Percentiles rank a stretch among this genome's conserved stretches.
phyloP scores from a whole-genome alignment of 2,797 vertebrate species.

The Brachyrhaphis roseni region DNA sequence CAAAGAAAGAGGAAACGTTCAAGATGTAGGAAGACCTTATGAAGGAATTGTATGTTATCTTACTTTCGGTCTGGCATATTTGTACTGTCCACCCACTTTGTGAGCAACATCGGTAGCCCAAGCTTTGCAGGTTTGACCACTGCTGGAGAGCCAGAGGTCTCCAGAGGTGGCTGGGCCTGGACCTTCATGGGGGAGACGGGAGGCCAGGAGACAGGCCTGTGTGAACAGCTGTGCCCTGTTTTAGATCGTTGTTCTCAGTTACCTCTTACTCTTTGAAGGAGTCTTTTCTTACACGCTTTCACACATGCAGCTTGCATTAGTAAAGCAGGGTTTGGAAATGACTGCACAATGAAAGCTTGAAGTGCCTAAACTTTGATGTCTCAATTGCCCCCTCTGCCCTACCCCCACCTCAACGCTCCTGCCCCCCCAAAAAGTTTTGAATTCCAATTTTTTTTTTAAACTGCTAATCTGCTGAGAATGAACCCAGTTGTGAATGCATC shows the following conservation, averaged over 20 bases:
- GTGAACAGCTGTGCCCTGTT: constrained; percentile 83
- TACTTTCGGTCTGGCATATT: constrained; percentile 29
- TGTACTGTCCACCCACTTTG: constrained; percentile 40
- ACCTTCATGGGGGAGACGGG: constrained; percentile 63
- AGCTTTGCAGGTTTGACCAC: constrained; percentile 67
- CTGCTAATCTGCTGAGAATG: constrained; percentile 21
- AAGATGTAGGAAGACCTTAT: not conserved
- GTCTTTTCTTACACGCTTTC: constrained; percentile 79
- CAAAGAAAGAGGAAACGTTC: not conserved
- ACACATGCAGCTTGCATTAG: constrained; percentile 77
- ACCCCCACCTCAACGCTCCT: not conserved
- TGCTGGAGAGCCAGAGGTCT: constrained; percentile 70
- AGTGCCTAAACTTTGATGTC: constrained; percentile 65
- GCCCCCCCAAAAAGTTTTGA: constrained; percentile 24
- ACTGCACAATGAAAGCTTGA: constrained; percentile 57
- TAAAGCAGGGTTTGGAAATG: constrained; percentile 48
- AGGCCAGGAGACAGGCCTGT: constrained; percentile 71
- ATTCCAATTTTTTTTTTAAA: constrained; percentile 16
- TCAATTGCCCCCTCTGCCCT: constrained; percentile 35
- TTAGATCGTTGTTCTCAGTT: constrained; percentile 78
- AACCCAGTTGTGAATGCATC: constrained; percentile 30
- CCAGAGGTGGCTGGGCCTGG: constrained; percentile 67
- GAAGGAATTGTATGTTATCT: not conserved
- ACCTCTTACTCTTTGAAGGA: constrained; percentile 79
- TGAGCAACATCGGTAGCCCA: constrained; percentile 58